Evolutionary conservation across 2,113 vertebrate species (phyloP), one percentile per base, ranked within the genome.

Genomic region (Catagonus wagneri): DNA sequence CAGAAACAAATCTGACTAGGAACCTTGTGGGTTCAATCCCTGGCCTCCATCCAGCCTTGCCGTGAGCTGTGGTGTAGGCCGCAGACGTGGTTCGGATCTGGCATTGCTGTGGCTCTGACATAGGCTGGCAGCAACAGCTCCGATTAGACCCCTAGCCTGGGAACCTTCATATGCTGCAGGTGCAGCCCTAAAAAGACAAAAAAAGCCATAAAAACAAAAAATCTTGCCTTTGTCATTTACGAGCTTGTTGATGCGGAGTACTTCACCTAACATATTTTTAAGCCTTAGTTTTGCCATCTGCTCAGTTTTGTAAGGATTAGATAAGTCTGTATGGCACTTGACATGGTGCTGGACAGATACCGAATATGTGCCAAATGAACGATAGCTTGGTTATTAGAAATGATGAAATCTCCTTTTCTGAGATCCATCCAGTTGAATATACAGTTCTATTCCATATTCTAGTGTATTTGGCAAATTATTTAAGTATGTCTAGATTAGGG

Each of bases 301-400:
- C 29, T 92, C 7, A 52, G 39, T 60, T 81, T 94, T 90, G 12
- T 85, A 83, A 90, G 89, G 20, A 89, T 72, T 61, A 39, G 74
- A 10, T 36, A 79, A 78, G 6, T 71, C 76, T 61, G 4, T 44
- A 23, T 1, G 12, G 34, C 32, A 32, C 60, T 39, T 74, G 34
- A 54, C 56, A 61, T 3, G 68, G 74, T 34, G 22, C 19, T 76
- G 17, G 54, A 54, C 14, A 81, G 32, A 72, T 22, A 75, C 32
- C 19, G 66, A 61, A 9, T 39, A 16, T 2, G 19, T 60, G 56
- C 20, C 52, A 29, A 50, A 54, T 63, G 52, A 39, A 75, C 39
- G 72, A 50, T 2, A 81, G 50, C 54, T 32, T n/a, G 7, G 36
- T 72, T 90, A 71, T 20, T 66, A 80, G 61, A 81, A 81, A 76